Evolutionary conservation across 2,888 invertebrate species (phyloP).

Genomic region (Sussaba pulchella): DNA sequence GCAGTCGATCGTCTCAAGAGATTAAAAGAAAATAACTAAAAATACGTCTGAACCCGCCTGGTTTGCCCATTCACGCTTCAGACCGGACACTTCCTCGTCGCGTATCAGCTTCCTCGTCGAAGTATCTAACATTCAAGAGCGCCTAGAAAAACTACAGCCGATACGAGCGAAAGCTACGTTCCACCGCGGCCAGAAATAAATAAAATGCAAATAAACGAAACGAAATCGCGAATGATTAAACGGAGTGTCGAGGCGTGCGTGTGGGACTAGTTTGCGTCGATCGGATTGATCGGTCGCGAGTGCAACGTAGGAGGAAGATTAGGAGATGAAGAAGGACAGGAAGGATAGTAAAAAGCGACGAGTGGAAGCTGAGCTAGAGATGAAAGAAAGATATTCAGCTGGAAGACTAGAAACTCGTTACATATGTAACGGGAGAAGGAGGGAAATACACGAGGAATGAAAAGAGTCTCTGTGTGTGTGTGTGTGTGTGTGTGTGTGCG

Average conservation of each 20-base stretch:
- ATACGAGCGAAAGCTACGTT: no score
- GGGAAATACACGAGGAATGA: slow-evolving; percentile 40
- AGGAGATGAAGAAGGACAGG: no score
- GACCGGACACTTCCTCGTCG: not conserved
- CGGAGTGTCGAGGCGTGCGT: slow-evolving; percentile 55
- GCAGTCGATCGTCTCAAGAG: no score
- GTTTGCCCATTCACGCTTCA: slow-evolving; percentile 13
- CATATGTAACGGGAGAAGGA: slow-evolving; percentile 42
- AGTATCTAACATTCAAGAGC: no score
- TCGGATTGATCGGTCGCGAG: slow-evolving; percentile 65
- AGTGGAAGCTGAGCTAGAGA: slow-evolving; percentile 47
- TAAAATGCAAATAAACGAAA: slow-evolving; percentile 5
- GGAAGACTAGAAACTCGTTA: slow-evolving; percentile 31
- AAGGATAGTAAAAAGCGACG: slow-evolving; percentile 39
- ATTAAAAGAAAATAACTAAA: no score
- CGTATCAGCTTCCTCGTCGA: not conserved
- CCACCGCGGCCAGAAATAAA: no score
- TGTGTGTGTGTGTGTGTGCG: no score
- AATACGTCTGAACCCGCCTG: not conserved
- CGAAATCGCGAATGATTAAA: slow-evolving; percentile 36
- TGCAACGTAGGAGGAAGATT: slow-evolving; percentile 36
- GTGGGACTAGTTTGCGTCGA: slow-evolving; percentile 62
- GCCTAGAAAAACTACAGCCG: no score
- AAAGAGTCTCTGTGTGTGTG: no score
- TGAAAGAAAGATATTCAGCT: slow-evolving; percentile 43